Base-by-base conservation (phyloP, 2,113 vertebrate species). In the Megaleporinus macrocephalus region DNA sequence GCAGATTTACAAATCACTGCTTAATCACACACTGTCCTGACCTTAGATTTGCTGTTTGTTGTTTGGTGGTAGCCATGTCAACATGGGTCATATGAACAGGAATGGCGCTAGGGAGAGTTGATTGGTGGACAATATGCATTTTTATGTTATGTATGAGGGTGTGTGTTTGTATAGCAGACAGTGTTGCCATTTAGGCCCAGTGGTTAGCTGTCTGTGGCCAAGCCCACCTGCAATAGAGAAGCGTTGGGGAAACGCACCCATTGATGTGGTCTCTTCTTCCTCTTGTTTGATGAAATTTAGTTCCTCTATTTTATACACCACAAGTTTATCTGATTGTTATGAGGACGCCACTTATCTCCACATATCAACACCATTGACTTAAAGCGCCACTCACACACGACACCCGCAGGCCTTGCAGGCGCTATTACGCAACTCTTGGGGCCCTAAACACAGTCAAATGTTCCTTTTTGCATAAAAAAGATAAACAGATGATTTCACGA, bases 91-190 rank as follows among this genome's bases (percentile, higher is more conserved):
- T 49, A 70, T n/a, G 36, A 75, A n/a, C 18, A 41, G 36, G 73
- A 24, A 18, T 51, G 1, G 2, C 53, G 65, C 16, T 22, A 33
- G 49, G 24, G 29, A 44, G 29, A 76, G 27, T 29, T 71, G 30
- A 41, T 79, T 61, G 36, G 15, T 79, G 47, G 20, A 68, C 15
- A 1, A 16, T 74, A 20, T 29, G 63, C 20, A 12, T 61, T 22
- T 79, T 12, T 68, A 63, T 68, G 62, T 30, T 29, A 57, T 13
- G 55, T 75, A 55, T 57, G 15, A 53, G 70, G 9, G 26, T 74
- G 53, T 74, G 53, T 57, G 51, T 33, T 2, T 74, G 73, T 59
- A 3, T 99, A 94, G 98, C 97, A 91, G 97, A 97, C 95, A 97
- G 97, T 96, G 76, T 61, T 24, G 24, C 79, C 81, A 29, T 79